Conservation (phyloP, 35 echinoderm and acorn worm species). For the Ptychodera flava region DNA sequence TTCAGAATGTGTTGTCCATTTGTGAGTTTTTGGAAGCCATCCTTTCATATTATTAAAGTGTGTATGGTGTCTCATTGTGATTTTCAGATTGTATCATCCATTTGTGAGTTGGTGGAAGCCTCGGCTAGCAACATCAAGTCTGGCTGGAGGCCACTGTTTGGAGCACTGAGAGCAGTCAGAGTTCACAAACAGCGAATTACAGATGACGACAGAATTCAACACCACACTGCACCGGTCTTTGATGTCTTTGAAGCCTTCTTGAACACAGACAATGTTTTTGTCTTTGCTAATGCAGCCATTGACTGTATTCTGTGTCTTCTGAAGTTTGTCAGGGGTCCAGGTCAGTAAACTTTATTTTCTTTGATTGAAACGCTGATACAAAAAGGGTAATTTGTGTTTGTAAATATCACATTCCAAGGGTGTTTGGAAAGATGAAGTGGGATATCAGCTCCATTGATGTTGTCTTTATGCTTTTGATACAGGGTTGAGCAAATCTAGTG, state of each 20-base stretch:
- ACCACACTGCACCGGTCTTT: conserved; percentile 80
- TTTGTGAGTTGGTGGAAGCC: conserved; percentile 83
- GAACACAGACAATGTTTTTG: conserved; percentile 95
- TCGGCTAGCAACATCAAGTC: conserved; percentile 90
- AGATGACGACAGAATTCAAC: conserved; percentile 49
- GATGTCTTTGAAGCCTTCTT: conserved; percentile 96
- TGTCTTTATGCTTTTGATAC: no score
- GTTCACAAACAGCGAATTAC: conserved; percentile 34
- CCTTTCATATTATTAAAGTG: no score
- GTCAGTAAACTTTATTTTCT: no score
- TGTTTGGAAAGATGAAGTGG: no score
- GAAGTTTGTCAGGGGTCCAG: conserved; percentile 84
- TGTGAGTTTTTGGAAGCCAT: no score
- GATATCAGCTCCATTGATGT: no score
- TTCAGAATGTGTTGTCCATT: no score
- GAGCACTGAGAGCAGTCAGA: conserved; percentile 78
- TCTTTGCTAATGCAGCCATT: conserved; percentile 97
- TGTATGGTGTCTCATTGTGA: no score
- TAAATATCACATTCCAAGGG: no score
- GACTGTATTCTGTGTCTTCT: conserved; percentile 97
- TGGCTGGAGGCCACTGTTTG: conserved; percentile 97
- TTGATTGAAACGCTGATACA: no score
- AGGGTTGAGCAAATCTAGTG: no score
- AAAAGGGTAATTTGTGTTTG: no score
- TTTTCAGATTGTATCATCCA: conserved; percentile 97